A percentile compares a stretch with the other conserved stretches of the same genome.
These are phyloP conservation scores for Synergus umbraculus DNA, from an alignment of 2,888 invertebrate genomes.

Conservation along the genomic window DNA sequence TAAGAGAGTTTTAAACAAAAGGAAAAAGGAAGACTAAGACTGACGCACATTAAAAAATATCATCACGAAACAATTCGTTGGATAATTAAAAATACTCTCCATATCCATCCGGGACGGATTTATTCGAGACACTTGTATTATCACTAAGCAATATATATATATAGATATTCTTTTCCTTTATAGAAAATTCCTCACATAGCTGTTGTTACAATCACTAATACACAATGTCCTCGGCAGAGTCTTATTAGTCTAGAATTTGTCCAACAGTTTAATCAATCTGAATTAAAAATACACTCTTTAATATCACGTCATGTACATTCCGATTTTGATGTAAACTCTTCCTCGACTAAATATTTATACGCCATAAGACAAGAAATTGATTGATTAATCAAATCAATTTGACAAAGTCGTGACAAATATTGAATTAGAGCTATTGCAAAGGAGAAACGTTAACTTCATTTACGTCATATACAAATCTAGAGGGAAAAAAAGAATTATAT, in stretches of 20 bases:
- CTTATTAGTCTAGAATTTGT: not conserved
- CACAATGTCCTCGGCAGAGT: not conserved
- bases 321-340: not conserved
- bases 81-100: not conserved
- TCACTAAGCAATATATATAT: not conserved
- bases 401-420: not conserved
- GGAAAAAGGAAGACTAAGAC: not conserved
- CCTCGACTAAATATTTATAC: not conserved
- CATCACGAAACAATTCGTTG: conserved; percentile 1
- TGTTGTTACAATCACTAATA: not conserved
- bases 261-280: not conserved
- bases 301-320: not conserved
- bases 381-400: not conserved
- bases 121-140: not conserved
- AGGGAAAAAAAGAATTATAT: not conserved
- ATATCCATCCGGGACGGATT: not conserved
- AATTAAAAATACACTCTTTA: not conserved
- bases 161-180: not conserved
- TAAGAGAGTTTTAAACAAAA: not conserved
- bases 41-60: not conserved
- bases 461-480: not conserved
- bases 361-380: not conserved
- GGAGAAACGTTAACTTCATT: not conserved
- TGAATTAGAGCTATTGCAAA: not conserved
- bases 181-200: not conserved